phyloP scores from a whole-genome alignment of 2,113 vertebrate genomes.

The Cyprinus carpio region DNA sequence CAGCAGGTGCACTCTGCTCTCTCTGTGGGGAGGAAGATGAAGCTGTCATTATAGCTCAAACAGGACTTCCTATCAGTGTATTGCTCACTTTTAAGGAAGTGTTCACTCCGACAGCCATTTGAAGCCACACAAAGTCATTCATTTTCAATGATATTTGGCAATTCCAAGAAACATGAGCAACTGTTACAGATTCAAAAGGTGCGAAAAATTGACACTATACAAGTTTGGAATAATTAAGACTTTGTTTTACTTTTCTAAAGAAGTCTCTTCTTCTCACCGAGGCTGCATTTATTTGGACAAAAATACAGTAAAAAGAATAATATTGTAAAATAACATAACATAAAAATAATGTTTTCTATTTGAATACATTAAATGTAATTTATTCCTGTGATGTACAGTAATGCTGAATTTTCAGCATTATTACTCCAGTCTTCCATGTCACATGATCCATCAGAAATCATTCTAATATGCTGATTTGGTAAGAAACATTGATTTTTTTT shows the following conservation, averaged over 20 bases:
- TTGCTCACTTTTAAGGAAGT: background rate
- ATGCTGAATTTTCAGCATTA: too few relatives aligned
- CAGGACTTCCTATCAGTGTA: background rate
- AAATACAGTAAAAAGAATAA: too few relatives aligned
- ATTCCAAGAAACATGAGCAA: background rate
- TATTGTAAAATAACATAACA: too few relatives aligned
- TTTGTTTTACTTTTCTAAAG: background rate
- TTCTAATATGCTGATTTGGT: too few relatives aligned
- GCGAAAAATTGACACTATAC: background rate
- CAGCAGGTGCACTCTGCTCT: background rate
- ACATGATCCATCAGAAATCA: too few relatives aligned
- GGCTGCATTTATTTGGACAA: background rate
- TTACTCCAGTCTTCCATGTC: too few relatives aligned
- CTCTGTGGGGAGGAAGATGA: conserved; percentile 10
- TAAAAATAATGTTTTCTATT: too few relatives aligned
- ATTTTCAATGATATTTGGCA: background rate
- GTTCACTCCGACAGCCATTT: background rate
- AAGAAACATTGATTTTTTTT: too few relatives aligned
- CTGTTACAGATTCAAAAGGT: background rate
- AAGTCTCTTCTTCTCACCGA: background rate
- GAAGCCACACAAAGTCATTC: background rate
- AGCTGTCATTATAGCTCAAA: conserved; percentile 6
- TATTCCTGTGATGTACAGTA: too few relatives aligned
- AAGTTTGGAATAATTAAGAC: background rate
- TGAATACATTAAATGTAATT: too few relatives aligned